Evolutionary conservation across 2,888 invertebrate species (phyloP).

Genomic region (Dolichomitus sp.): DNA sequence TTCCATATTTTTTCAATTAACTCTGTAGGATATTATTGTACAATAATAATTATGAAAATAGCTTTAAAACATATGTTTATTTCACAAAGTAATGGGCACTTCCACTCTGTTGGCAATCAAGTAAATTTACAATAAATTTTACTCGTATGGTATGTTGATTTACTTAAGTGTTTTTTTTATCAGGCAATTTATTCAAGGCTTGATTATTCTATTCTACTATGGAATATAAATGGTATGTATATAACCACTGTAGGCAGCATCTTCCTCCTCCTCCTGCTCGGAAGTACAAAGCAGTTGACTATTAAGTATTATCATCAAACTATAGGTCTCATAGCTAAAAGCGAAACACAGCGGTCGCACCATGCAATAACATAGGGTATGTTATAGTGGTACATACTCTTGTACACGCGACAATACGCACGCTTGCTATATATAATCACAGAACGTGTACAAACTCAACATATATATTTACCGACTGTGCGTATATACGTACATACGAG

Average conservation of each 20-base stretch:
- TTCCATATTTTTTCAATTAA: not conserved
- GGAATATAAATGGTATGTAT: conserved; percentile 12
- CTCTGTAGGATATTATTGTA: too few species aligned
- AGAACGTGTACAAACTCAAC: not conserved
- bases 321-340: conserved; percentile 12
- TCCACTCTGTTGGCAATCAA: too few species aligned
- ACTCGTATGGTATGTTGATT: not conserved
- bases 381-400: conserved; percentile 19
- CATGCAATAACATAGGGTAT: conserved; percentile 27
- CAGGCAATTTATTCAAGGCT: not conserved
- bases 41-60: too few species aligned
- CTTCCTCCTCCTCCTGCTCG: conserved; percentile 1
- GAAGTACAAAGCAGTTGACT: conserved; percentile 28
- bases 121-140: too few species aligned
- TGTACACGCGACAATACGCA: conserved; percentile 16
- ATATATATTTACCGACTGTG: conserved; percentile 1
- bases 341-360: conserved; percentile 2
- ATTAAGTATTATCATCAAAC: conserved; percentile 40
- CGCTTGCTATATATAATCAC: conserved; percentile 9
- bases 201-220: conserved; percentile 16
- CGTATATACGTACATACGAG: not conserved
- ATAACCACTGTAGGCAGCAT: not conserved
- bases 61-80: too few species aligned
- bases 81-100: too few species aligned
- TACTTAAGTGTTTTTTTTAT: not conserved